A percentile compares a stretch with the other conserved stretches of the same genome.
These are phyloP conservation scores for Bos indicus DNA, from an alignment of 2,113 vertebrate species.

Conservation along the genomic window DNA sequence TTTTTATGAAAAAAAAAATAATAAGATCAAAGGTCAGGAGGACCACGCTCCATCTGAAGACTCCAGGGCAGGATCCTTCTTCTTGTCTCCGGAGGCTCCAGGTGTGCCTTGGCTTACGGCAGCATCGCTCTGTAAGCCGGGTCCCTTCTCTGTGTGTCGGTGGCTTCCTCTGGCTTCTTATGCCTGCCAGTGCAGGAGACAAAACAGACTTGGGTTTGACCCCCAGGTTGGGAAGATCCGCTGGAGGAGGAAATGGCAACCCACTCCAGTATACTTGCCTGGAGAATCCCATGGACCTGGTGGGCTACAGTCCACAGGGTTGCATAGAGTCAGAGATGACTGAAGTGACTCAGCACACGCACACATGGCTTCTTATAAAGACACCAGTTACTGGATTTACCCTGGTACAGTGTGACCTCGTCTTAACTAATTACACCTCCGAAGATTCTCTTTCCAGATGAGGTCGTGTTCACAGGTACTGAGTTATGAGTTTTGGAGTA, in stretches of 20 bases:
- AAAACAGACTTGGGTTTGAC: neutral
- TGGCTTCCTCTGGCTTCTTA: neutral
- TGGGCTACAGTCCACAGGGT: neutral
- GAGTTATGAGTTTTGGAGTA: neutral
- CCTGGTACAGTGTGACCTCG: neutral
- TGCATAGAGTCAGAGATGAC: fast-evolving
- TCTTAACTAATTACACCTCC: neutral
- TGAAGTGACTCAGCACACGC: fast-evolving
- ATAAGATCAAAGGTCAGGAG: neutral
- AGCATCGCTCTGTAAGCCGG: neutral
- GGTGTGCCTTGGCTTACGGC: fast-evolving
- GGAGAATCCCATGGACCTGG: neutral
- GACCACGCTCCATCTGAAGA: fast-evolving
- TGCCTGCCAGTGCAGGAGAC: neutral
- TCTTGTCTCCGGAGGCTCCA: neutral
- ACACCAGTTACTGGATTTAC: neutral
- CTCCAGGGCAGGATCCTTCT: neutral
- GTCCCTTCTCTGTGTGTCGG: too few relatives aligned
- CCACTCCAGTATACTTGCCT: neutral
- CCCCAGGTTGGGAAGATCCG: neutral
- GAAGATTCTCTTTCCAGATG: neutral
- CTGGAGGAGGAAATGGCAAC: neutral
- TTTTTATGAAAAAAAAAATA: neutral
- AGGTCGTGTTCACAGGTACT: neutral
- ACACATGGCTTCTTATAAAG: neutral